Evolutionary conservation across 2,113 vertebrate species (phyloP).

Genomic region (Pelecanus crispus): DNA sequence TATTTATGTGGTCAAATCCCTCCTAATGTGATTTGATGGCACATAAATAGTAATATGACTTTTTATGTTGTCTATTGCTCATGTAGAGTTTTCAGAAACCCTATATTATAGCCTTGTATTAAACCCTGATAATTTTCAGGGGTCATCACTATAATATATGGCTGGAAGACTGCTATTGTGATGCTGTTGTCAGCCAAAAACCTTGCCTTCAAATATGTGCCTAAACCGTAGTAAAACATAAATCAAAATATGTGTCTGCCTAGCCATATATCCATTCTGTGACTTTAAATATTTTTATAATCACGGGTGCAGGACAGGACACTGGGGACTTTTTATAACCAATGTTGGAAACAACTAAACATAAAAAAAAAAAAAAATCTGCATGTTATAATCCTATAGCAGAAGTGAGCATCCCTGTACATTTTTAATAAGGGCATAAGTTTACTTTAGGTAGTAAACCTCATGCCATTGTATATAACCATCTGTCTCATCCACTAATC

Average conservation of each 20-base stretch:
- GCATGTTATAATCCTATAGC: not conserved
- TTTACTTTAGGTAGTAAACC: not conserved
- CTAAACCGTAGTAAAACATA: constrained; percentile 42
- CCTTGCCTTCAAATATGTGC: constrained; percentile 61
- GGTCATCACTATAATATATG: constrained; percentile 51
- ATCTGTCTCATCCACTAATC: not conserved
- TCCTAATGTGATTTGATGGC: constrained; percentile 50
- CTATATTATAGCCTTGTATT: constrained; percentile 44
- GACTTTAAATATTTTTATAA: constrained; percentile 74
- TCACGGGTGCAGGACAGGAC: constrained; percentile 22
- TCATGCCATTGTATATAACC: not conserved
- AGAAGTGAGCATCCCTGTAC: not conserved
- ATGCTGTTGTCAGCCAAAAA: constrained; percentile 66
- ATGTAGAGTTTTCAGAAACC: constrained; percentile 57
- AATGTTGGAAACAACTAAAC: constrained; percentile 9
- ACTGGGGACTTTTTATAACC: constrained; percentile 18
- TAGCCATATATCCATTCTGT: constrained; percentile 61
- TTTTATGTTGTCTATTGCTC: constrained; percentile 60
- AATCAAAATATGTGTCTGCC: constrained; percentile 63
- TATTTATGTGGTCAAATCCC: constrained; percentile 67
- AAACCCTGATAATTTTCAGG: constrained; percentile 52
- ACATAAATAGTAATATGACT: constrained; percentile 65
- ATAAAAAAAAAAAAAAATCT: not conserved
- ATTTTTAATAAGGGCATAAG: not conserved
- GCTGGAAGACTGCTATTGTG: constrained; percentile 51